These are phyloP conservation scores for Gisinianus flammeolus DNA, from an alignment of 2,888 invertebrate species.

Conservation along the genomic window DNA sequence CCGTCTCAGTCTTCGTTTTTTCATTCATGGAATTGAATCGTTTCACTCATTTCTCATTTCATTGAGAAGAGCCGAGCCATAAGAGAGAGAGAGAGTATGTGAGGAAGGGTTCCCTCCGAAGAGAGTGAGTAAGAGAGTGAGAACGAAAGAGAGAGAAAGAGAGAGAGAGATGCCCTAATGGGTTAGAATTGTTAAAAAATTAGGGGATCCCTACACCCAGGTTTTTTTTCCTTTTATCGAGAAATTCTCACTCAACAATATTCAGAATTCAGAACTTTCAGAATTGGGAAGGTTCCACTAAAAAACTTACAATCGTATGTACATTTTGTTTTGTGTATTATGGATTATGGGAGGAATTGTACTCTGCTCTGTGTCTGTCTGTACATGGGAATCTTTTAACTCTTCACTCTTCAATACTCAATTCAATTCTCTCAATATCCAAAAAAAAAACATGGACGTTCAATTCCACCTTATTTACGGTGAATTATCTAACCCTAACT, in stretches of 20 bases:
- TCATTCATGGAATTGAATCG: no score
- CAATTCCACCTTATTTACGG: background rate
- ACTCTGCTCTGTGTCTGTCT: no score
- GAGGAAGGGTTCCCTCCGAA: conserved; percentile 1
- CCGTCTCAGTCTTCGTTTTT: background rate
- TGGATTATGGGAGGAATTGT: background rate
- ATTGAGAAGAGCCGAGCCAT: no score
- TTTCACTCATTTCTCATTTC: background rate
- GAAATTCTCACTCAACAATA: conserved; percentile 2
- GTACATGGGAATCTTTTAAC: background rate
- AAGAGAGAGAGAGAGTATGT: background rate
- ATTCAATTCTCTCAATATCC: no score
- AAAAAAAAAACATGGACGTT: background rate
- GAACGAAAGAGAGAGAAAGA: no score
- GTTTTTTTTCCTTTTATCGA: background rate
- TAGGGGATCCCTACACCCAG: conserved; percentile 1
- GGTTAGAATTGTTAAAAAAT: conserved; percentile 21
- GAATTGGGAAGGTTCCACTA: background rate
- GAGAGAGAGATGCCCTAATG: background rate
- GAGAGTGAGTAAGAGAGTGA: background rate
- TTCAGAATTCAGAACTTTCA: background rate
- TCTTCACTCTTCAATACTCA: background rate
- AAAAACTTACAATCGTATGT: background rate
- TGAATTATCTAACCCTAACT: background rate
- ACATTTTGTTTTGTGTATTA: background rate